Conservation (phyloP, 2,797 vertebrate species). For the Halcyon badia region DNA sequence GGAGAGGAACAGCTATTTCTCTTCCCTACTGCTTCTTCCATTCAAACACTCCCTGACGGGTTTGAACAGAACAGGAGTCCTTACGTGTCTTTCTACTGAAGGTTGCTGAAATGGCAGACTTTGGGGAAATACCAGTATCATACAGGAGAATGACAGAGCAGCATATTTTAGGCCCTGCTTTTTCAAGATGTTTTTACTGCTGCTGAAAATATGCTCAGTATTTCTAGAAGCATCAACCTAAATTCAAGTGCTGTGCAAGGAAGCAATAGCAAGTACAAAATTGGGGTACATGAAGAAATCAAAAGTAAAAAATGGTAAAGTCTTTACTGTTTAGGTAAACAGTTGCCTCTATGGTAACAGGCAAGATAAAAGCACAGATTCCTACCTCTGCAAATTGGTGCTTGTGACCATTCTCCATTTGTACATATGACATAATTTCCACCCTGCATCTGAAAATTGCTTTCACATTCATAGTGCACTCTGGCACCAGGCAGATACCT, state of each 20-base stretch:
- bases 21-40: not conserved
- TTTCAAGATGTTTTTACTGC: not conserved
- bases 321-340: not conserved
- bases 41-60: not conserved
- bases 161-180: not conserved
- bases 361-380: not conserved
- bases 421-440: not conserved
- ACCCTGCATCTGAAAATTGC: not conserved
- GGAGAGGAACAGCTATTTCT: not conserved
- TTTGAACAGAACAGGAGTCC: not conserved
- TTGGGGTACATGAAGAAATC: not conserved
- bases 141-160: not conserved
- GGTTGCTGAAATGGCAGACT: not conserved
- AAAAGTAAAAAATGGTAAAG: not conserved
- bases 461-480: slow-evolving; percentile 43
- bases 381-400: slow-evolving; percentile 70
- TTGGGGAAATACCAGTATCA: not conserved
- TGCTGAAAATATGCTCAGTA: not conserved
- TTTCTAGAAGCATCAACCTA: not conserved
- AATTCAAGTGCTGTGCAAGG: not conserved
- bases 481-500: not conserved
- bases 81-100: rapidly evolving
- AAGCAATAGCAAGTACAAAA: not conserved
- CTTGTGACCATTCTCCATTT: slow-evolving; percentile 58
- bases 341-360: not conserved